Evolutionary conservation across 1,140 invertebrate species (phyloP).

Genomic region (Lepidotrigona ventralis): DNA sequence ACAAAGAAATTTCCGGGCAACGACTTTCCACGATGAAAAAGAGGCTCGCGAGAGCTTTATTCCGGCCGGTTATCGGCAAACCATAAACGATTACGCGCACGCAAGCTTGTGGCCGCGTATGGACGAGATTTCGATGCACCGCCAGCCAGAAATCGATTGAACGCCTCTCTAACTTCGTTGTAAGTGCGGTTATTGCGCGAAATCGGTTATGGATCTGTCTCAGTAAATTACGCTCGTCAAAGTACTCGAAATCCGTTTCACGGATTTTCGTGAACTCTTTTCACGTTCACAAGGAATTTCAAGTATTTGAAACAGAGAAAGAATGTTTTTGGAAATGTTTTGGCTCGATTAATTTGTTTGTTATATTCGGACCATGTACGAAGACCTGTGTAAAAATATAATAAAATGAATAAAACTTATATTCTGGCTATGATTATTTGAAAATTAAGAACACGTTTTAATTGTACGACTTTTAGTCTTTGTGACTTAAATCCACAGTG

Average conservation of each 20-base stretch:
- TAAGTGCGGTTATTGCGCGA: constrained; percentile 15
- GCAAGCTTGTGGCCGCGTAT: not conserved
- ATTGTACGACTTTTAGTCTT: no score
- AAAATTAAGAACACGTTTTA: no score
- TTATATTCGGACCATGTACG: no score
- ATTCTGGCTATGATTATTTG: no score
- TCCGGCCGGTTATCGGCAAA: constrained; percentile 43
- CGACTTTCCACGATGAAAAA: not conserved
- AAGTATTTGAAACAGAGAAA: no score
- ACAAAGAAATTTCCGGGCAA: not conserved
- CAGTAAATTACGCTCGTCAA: not conserved
- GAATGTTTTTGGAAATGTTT: no score
- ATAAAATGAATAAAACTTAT: no score
- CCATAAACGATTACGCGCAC: constrained; percentile 40
- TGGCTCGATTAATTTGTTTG: no score
- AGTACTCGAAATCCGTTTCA: not conserved
- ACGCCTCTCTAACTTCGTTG: constrained; percentile 42
- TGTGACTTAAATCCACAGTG: no score
- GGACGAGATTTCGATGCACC: not conserved
- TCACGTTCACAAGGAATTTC: no score
- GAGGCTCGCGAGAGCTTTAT: constrained; percentile 7
- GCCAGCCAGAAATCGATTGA: constrained; percentile 37
- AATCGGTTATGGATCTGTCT: constrained; percentile 1
- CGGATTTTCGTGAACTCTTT: no score
- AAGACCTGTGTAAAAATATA: no score